These are phyloP conservation scores for Vireo altiloquus DNA, from an alignment of 2,113 vertebrate genomes.

Conservation along the genomic window DNA sequence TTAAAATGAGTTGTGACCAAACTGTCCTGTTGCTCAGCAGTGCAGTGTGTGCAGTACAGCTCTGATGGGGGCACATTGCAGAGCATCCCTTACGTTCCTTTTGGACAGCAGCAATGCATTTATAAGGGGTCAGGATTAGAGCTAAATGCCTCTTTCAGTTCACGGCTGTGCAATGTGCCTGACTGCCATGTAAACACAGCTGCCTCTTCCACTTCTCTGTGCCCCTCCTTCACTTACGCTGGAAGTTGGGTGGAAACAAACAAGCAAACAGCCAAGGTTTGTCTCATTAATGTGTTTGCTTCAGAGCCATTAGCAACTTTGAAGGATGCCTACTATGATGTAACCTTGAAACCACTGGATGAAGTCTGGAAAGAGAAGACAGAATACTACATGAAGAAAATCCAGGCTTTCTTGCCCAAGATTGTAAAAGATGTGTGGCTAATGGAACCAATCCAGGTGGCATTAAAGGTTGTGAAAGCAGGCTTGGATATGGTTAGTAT, in stretches of 20 bases:
- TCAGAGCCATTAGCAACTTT: slow-evolving; percentile 81
- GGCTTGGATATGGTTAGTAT: slow-evolving; percentile 77
- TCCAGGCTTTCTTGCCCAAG: slow-evolving; percentile 69
- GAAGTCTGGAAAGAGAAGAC: slow-evolving; percentile 74
- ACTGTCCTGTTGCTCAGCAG: background rate
- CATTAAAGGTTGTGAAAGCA: slow-evolving; percentile 37
- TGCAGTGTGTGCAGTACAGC: background rate
- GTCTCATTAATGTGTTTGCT: background rate
- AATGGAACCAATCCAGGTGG: slow-evolving; percentile 57
- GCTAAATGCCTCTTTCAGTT: background rate
- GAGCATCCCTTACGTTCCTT: background rate
- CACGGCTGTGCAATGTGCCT: background rate
- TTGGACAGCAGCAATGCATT: background rate
- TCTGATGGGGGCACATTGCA: background rate
- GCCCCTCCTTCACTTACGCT: background rate
- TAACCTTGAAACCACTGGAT: slow-evolving; percentile 75
- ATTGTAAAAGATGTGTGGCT: slow-evolving; percentile 72
- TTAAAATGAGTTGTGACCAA: background rate
- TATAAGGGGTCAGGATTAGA: background rate
- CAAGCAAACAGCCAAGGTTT: background rate
- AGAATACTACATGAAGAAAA: slow-evolving; percentile 47
- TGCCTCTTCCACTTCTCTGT: background rate
- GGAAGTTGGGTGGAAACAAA: background rate
- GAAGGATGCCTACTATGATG: slow-evolving; percentile 83
- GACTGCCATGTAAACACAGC: background rate